Evolutionary conservation across 1,140 invertebrate species (phyloP).

Genomic region (Diorhabda sublineata): DNA sequence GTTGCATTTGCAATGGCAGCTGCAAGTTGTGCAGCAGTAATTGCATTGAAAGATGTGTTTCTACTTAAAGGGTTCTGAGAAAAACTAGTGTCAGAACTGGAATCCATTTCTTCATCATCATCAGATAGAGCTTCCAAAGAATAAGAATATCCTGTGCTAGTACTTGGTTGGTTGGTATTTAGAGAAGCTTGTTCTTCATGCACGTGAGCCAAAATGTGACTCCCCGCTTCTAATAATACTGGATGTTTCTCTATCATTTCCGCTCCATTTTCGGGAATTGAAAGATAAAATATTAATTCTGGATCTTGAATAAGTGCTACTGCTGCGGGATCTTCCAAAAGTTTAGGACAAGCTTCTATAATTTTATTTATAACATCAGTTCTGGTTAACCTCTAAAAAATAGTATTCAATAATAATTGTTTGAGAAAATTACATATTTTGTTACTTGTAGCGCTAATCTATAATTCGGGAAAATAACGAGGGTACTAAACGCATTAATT

Average conservation of each 20-base stretch:
- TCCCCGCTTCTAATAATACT: conserved; percentile 50
- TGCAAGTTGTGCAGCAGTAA: conserved; percentile 52
- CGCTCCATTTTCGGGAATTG: conserved; percentile 47
- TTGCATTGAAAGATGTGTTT: conserved; percentile 43
- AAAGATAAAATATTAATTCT: conserved; percentile 54
- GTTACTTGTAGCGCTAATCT: conserved; percentile 49
- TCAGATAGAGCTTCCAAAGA: conserved; percentile 54
- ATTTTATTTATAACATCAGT: conserved; percentile 56
- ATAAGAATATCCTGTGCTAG: conserved; percentile 48
- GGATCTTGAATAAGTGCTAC: conserved; percentile 57
- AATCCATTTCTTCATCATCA: conserved; percentile 56
- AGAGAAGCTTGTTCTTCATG: conserved; percentile 50
- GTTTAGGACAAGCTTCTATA: conserved; percentile 50
- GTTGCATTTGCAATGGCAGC: conserved; percentile 50
- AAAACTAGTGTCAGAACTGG: conserved; percentile 51
- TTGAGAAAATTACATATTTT: conserved; percentile 6
- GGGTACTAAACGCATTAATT: conserved; percentile 49
- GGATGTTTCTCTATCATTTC: conserved; percentile 48
- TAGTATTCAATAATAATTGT: conserved; percentile 10
- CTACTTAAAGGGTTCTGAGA: conserved; percentile 34
- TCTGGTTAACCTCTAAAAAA: conserved; percentile 48
- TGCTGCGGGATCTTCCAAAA: conserved; percentile 53
- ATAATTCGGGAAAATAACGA: conserved; percentile 49
- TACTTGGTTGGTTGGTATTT: conserved; percentile 26
- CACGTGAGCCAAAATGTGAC: conserved; percentile 52